Percentiles rank a stretch among this genome's conserved stretches.
phyloP scores from a whole-genome alignment of 2,113 vertebrate genomes.

The Parus major region DNA sequence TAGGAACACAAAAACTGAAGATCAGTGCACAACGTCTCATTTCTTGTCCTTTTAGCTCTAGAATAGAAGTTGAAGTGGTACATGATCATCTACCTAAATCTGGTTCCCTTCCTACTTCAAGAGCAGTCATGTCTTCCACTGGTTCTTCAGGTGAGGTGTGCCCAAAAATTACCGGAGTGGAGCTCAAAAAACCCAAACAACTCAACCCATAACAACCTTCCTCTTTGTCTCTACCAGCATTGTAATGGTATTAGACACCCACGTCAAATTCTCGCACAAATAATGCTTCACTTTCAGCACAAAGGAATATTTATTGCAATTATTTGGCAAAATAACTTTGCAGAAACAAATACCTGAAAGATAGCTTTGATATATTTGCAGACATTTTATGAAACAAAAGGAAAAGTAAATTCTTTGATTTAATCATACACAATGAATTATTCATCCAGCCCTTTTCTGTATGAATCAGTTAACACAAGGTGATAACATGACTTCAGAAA shows the following conservation, averaged over 20 bases:
- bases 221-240: background rate
- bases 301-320: conserved; percentile 45
- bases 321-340: conserved; percentile 46
- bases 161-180: background rate
- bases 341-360: conserved; percentile 50
- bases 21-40: background rate
- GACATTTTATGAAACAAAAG: conserved; percentile 58
- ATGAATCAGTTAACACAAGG: conserved; percentile 55
- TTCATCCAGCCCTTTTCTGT: conserved; percentile 39
- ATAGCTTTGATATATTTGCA: conserved; percentile 58
- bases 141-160: background rate
- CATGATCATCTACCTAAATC: background rate
- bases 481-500: conserved; percentile 32
- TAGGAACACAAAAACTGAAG: background rate
- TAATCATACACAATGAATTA: conserved; percentile 52
- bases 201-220: background rate
- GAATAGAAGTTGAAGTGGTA: background rate
- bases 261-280: background rate
- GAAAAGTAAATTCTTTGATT: conserved; percentile 56
- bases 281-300: background rate
- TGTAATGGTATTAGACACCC: background rate
- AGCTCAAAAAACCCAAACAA: background rate
- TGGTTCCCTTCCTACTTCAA: background rate
- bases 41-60: background rate
- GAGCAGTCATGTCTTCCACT: background rate